Evolutionary conservation across 2,113 vertebrate species (phyloP), one percentile per base, ranked within the genome.

Genomic region (Limnothrissa miodon): DNA sequence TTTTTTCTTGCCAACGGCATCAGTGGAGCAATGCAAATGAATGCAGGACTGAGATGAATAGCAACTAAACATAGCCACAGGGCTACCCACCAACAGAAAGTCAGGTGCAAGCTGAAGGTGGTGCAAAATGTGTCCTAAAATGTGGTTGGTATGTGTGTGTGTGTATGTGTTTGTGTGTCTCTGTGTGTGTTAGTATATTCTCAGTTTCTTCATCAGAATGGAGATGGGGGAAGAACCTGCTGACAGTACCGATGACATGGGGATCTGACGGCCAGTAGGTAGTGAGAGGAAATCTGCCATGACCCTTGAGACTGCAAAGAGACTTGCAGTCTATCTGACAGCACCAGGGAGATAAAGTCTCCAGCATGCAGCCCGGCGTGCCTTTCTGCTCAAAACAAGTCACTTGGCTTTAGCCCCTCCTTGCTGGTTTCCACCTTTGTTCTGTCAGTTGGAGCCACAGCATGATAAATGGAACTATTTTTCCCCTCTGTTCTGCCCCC

Each of bases 11-110:
- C 25, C 59, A 66, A 66, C 29, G 59, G 79, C 81, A 45, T 83
- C 85, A 85, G 86, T 84, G 46, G 83, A 83, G 51, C 84, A 85
- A 78, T 85, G 87, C 86, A 79, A 48, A 86, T 81, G 82, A 88
- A 85, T 87, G 79, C 62, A 80, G 39, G 9, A 82, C 44, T 0
- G 36, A 88, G 87, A 82, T 25, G 83, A 86, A 85, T 66, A 66
- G 59, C 25, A 66, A 33, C 59, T 33, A 33, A 66, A 66, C 13
- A 15, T 33, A 66, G 59, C 59, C 59, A 33, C 8, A 66, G 59
- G 59, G 59, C 59, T 66, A 66, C 59, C 59, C 59, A 33, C 59
- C 1, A 33, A 66, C 59, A 66, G 25, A 66, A 9, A 33, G 25
- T 33, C 7, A 33, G 59, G 59, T 15, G 11, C 59, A 66, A 66